Evolutionary conservation across 2,888 invertebrate species (phyloP).

Genomic region (Fragum whitleyi): DNA sequence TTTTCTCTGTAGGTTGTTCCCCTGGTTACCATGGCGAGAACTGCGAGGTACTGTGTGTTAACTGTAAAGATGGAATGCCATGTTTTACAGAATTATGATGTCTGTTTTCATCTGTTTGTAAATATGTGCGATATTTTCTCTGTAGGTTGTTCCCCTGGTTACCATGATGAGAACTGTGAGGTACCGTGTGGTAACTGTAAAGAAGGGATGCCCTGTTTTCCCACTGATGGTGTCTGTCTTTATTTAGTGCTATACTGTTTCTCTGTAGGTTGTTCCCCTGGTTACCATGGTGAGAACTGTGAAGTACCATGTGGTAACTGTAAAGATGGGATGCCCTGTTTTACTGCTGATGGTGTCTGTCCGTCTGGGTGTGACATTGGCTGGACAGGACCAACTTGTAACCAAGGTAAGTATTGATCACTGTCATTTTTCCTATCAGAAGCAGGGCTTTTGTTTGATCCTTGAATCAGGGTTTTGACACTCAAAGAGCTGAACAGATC

Average conservation of each 20-base stretch:
- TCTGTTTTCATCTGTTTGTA: too few relatives aligned
- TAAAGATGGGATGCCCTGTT: conserved; percentile 53
- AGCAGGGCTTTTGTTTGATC: too few relatives aligned
- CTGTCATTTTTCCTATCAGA: too few relatives aligned
- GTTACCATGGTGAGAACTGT: conserved; percentile 64
- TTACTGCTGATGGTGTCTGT: conserved; percentile 49
- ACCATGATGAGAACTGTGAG: conserved; percentile 45
- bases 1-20: conserved; percentile 53
- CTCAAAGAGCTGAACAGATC: too few relatives aligned
- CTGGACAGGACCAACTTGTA: conserved; percentile 58
- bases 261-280: conserved; percentile 56
- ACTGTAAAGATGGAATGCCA: conserved; percentile 44
- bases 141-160: conserved; percentile 62
- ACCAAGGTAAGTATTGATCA: conserved; percentile 50
- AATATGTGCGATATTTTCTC: too few relatives aligned
- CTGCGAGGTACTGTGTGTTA: background rate
- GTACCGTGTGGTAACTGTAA: conserved; percentile 19
- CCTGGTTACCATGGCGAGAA: conserved; percentile 59
- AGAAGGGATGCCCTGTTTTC: conserved; percentile 52
- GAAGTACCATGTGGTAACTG: conserved; percentile 55
- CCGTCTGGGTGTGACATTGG: conserved; percentile 60
- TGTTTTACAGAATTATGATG: conserved; percentile 50
- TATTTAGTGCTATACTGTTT: too few relatives aligned
- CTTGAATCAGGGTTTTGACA: too few relatives aligned
- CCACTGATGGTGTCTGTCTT: conserved; percentile 36